These are phyloP conservation scores for Watersipora subatra DNA, from an alignment of 1,140 invertebrate genomes.

Conservation along the genomic window DNA sequence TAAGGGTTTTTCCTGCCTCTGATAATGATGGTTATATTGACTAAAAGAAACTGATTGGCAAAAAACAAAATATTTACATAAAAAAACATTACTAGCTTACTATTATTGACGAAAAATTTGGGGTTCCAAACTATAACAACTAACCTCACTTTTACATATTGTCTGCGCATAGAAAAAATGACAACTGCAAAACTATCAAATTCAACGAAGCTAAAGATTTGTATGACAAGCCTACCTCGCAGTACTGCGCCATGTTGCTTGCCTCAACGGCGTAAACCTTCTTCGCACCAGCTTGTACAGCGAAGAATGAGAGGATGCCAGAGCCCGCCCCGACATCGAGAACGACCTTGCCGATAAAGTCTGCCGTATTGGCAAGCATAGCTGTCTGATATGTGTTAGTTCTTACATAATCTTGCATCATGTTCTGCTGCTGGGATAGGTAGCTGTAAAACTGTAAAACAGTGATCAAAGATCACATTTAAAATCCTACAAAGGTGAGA, in stretches of 20 bases:
- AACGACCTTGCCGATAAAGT: constrained; percentile 74
- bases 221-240: constrained; percentile 64
- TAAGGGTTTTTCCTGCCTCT: no score
- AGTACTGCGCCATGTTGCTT: constrained; percentile 93
- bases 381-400: constrained; percentile 96
- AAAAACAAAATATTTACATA: no score
- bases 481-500: neutral
- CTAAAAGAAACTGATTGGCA: no score
- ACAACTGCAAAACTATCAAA: no score
- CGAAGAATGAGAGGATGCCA: constrained; percentile 96
- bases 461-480: constrained; percentile 3
- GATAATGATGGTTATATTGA: no score
- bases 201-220: no score
- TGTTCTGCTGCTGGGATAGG: constrained; percentile 97
- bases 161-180: no score
- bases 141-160: no score
- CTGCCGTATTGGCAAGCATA: constrained; percentile 78
- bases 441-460: constrained; percentile 88
- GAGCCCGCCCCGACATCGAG: constrained; percentile 76
- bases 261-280: constrained; percentile 97
- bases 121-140: no score
- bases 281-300: constrained; percentile 86
- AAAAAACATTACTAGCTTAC: no score
- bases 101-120: no score
- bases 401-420: constrained; percentile 96